Evolutionary conservation across 2,797 vertebrate species (phyloP).

Genomic region (Rhinichthys osculus): DNA sequence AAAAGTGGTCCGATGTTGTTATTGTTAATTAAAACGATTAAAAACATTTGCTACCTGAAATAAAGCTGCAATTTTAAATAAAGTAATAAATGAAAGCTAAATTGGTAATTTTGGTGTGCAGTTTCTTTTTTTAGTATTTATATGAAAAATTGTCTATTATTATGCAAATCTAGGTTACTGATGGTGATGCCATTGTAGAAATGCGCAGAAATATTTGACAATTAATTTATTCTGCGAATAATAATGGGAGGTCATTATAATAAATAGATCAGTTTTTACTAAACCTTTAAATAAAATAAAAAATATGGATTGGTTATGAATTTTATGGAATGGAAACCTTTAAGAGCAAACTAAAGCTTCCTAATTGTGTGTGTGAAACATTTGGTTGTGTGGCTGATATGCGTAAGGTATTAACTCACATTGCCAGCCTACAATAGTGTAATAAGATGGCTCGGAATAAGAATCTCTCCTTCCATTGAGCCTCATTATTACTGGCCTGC

Average conservation of each 20-base stretch:
- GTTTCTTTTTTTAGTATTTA: no score
- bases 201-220: neutral
- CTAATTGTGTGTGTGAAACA: neutral
- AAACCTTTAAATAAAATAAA: neutral
- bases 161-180: neutral
- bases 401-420: neutral
- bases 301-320: no score
- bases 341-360: neutral
- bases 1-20: neutral
- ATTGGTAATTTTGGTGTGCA: no score
- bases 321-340: neutral
- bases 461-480: slow-evolving; percentile 26
- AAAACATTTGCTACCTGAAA: neutral
- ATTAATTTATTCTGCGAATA: neutral
- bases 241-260: neutral
- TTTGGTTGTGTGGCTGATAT: slow-evolving; percentile 1
- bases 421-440: slow-evolving; percentile 8
- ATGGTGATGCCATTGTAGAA: neutral
- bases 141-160: neutral
- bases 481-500: slow-evolving; percentile 14
- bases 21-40: neutral
- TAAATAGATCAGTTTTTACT: neutral
- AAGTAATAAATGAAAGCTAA: no score
- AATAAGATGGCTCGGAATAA: neutral
- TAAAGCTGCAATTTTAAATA: neutral